Base-by-base conservation (phyloP, 1,140 invertebrate genomes). In the Harpegnathos saltator region DNA sequence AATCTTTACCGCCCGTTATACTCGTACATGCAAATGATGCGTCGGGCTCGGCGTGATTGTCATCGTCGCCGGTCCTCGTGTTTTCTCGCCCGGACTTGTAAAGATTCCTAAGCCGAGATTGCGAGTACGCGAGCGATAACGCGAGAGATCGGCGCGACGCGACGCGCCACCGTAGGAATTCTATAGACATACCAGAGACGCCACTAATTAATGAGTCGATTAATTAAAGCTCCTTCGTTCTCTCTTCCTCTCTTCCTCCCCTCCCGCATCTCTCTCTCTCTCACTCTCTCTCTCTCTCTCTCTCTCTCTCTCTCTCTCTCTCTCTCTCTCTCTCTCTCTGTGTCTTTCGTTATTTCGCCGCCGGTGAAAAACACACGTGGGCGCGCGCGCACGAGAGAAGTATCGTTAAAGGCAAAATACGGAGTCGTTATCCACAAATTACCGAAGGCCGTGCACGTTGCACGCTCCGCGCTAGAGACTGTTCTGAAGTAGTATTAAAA, bases 351-450 rank as follows among this genome's bases (percentile, higher is more conserved):
- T 73, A 72, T 71, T 77, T n/a, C 38, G 14, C 29, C 38, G 50
- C 54, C 78, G 54, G 50, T 38, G 52, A 73, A 26, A 74, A 82
- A 85, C 62, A 69, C 29, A n/a, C 22, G 52, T 12, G 1, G 15
- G 24, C 29, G n/a, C 22, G 52, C 14, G 3, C 24, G 24, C 38
- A 44, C 38, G 38, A 44, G 61, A 15, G 24, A 83, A 74, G 44
- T 73, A 80, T 54, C 83, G 59, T 85, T 83, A 80, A 85, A 83
- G 74, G 56, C 50, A 38, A 78, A 80, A 72, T 71, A 48, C 22
- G 65, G 62, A 56, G 87, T 65, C 81, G 81, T 86, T 89, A 86
- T 82, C 63, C 77, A 29, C 44, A 77, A 85, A 87, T 89, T 84
- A 73, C 24, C 29, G 80, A 83, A 78, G 33, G 50, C 24, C 26